These are phyloP conservation scores for Columba livia DNA, from an alignment of 2,113 vertebrate species.

Conservation along the genomic window DNA sequence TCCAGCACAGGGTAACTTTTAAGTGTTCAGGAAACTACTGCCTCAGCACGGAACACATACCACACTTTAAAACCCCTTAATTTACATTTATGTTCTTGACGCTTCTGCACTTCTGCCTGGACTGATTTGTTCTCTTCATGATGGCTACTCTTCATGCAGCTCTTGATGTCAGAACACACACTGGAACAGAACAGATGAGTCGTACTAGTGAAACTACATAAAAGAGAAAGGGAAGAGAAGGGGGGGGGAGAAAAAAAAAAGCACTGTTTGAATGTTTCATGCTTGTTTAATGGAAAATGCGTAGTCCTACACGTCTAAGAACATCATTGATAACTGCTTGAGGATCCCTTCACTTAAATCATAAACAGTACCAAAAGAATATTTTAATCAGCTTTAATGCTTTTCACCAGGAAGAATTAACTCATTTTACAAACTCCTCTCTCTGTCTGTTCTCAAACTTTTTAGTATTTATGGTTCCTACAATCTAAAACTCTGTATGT, in stretches of 20 bases:
- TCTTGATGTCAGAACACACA: slow-evolving; percentile 40
- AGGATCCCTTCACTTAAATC: neutral
- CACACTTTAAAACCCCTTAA: slow-evolving; percentile 29
- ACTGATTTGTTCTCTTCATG: slow-evolving; percentile 45
- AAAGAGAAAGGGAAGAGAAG: neutral
- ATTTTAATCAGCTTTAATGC: neutral
- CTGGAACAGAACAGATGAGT: slow-evolving; percentile 47
- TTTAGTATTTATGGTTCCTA: neutral
- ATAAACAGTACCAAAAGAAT: neutral
- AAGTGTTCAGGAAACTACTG: neutral
- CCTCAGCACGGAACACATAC: neutral
- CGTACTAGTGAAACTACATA: neutral
- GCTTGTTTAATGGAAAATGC: neutral
- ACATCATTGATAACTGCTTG: neutral
- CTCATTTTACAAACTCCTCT: neutral
- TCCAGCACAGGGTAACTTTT: neutral
- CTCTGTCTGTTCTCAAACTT: neutral
- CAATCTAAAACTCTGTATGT: neutral
- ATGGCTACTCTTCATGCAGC: slow-evolving; percentile 51
- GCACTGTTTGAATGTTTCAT: neutral
- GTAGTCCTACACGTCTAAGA: neutral
- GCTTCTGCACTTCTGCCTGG: slow-evolving; percentile 59
- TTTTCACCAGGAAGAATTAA: neutral
- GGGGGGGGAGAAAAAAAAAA: neutral
- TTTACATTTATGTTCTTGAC: slow-evolving; percentile 50